phyloP scores from a whole-genome alignment of 2,797 vertebrate species.

The Artibeus jamaicensis region DNA sequence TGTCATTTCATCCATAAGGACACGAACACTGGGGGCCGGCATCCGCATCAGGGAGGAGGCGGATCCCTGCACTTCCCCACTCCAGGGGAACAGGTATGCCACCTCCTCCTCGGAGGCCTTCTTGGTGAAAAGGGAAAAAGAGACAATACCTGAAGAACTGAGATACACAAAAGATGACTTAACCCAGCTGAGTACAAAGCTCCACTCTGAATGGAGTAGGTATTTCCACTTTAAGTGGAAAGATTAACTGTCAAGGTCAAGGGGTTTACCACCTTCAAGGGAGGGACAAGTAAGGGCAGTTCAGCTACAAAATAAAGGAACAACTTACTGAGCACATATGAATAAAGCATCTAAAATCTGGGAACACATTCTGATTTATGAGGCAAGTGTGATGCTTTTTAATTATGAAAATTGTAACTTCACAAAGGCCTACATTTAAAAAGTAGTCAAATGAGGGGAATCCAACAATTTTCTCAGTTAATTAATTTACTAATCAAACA shows the following conservation, averaged over 20 bases:
- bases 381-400: background rate
- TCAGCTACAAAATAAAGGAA: background rate
- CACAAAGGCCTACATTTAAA: background rate
- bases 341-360: background rate
- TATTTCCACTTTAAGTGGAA: background rate
- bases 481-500: background rate
- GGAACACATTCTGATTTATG: background rate
- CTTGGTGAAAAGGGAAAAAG: background rate
- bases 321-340: background rate
- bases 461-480: background rate
- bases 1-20: too few species aligned
- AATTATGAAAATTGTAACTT: background rate
- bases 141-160: background rate
- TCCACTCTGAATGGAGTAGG: background rate
- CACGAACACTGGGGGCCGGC: too few species aligned
- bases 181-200: background rate
- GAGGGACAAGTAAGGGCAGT: background rate
- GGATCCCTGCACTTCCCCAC: background rate
- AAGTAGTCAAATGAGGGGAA: background rate
- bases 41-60: too few species aligned
- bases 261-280: background rate
- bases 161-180: background rate
- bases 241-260: background rate
- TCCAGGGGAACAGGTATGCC: background rate
- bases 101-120: background rate